Conservation (phyloP, 2,797 vertebrate genomes). For the Podarcis lilfordi region DNA sequence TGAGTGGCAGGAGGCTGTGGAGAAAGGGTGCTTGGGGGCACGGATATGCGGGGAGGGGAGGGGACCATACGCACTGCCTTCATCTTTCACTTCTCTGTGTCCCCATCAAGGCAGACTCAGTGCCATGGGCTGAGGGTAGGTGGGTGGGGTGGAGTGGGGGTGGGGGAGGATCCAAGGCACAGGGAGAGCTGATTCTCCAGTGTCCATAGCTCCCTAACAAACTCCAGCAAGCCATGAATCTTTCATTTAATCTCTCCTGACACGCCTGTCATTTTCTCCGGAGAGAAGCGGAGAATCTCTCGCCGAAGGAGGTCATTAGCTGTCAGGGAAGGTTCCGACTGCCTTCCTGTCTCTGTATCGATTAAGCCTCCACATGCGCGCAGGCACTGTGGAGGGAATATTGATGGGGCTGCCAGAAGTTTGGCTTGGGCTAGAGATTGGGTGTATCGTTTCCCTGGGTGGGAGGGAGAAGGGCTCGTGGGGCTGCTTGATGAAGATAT, state of each 20-base stretch:
- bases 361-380: constrained; percentile 61
- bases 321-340: constrained; percentile 75
- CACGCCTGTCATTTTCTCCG: constrained; percentile 75
- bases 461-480: neutral
- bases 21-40: neutral
- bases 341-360: constrained; percentile 74
- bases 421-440: constrained; percentile 21
- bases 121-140: neutral
- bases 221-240: constrained; percentile 76
- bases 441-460: neutral
- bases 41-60: constrained; percentile 6
- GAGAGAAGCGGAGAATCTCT: constrained; percentile 71
- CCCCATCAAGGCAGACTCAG: neutral
- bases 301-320: constrained; percentile 78
- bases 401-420: constrained; percentile 63
- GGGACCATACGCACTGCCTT: neutral
- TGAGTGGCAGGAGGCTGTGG: neutral
- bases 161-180: neutral
- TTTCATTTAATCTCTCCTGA: constrained; percentile 79
- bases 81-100: neutral
- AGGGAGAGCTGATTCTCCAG: neutral
- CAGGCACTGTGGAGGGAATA: constrained; percentile 62
- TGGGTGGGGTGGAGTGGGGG: no score
- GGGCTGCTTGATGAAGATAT: constrained; percentile 21
- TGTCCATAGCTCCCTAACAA: constrained; percentile 54